Percentiles rank a stretch among this genome's conserved stretches.
These are phyloP conservation scores for Leucoma salicis DNA, from an alignment of 2,888 invertebrate species.

Conservation along the genomic window DNA sequence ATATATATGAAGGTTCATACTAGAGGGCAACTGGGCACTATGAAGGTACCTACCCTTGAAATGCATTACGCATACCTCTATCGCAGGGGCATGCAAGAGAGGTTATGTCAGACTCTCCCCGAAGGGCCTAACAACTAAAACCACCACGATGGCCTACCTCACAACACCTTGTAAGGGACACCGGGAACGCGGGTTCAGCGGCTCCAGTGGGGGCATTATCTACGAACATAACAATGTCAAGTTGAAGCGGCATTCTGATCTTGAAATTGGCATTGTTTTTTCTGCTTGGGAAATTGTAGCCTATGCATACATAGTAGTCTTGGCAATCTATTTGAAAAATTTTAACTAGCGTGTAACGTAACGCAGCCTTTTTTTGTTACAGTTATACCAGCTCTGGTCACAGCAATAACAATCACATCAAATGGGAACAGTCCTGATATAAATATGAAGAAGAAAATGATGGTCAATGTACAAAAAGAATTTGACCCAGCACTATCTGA, in stretches of 20 bases:
- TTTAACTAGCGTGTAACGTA: background rate
- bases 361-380: conserved; percentile 50
- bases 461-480: conserved; percentile 56
- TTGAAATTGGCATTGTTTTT: conserved; percentile 42
- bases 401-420: conserved; percentile 71
- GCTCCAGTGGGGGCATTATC: too few relatives aligned
- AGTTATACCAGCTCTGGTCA: conserved; percentile 61
- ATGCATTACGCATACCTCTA: too few relatives aligned
- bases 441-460: conserved; percentile 68
- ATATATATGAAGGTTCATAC: too few relatives aligned
- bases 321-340: conserved; percentile 3
- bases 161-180: too few relatives aligned
- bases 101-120: too few relatives aligned
- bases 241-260: conserved; percentile 43
- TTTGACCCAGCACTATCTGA: conserved; percentile 49
- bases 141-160: too few relatives aligned
- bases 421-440: conserved; percentile 77
- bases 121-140: too few relatives aligned
- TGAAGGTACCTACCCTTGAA: too few relatives aligned
- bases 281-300: conserved; percentile 40
- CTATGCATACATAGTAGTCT: conserved; percentile 17
- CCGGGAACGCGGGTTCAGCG: too few relatives aligned
- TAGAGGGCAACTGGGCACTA: too few relatives aligned
- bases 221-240: too few relatives aligned
- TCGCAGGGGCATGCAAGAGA: too few relatives aligned